Evolutionary conservation across 2,113 vertebrate genomes (phyloP).

Genomic region (Festucalex cinctus): DNA sequence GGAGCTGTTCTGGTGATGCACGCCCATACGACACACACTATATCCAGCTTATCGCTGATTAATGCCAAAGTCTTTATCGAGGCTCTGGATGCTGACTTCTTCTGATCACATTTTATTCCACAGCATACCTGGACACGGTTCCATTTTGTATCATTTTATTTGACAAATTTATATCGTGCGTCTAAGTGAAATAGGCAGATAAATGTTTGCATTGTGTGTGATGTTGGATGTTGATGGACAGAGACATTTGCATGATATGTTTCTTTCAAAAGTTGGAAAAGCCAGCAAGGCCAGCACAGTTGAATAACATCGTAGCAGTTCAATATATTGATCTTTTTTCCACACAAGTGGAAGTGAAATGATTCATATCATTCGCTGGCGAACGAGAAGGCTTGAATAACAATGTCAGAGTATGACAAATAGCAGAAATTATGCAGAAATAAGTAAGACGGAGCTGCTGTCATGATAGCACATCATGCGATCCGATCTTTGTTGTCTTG

Average conservation of each 20-base stretch:
- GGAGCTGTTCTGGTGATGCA: neutral
- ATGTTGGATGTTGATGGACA: no score
- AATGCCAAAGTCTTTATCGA: neutral
- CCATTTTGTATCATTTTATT: no score
- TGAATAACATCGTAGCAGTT: neutral
- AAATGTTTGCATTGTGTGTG: no score
- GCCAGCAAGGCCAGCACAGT: neutral
- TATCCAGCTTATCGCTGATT: neutral
- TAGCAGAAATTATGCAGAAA: neutral
- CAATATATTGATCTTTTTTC: neutral
- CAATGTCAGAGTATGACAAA: neutral
- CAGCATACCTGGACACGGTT: neutral
- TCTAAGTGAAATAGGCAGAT: no score
- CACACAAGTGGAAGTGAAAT: neutral
- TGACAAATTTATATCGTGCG: no score
- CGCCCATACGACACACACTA: neutral
- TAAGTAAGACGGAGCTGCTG: slow-evolving; percentile 1
- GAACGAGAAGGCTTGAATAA: neutral
- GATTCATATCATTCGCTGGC: neutral
- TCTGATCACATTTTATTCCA: neutral
- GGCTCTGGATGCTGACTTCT: neutral
- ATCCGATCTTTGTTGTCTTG: no score
- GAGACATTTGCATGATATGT: neutral
- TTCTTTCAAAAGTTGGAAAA: neutral
- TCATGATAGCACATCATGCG: slow-evolving; percentile 2